A percentile compares a stretch with the other conserved stretches of the same genome.
phyloP scores from a whole-genome alignment of 2,113 vertebrate genomes.

The Campylomormyrus numenius region DNA sequence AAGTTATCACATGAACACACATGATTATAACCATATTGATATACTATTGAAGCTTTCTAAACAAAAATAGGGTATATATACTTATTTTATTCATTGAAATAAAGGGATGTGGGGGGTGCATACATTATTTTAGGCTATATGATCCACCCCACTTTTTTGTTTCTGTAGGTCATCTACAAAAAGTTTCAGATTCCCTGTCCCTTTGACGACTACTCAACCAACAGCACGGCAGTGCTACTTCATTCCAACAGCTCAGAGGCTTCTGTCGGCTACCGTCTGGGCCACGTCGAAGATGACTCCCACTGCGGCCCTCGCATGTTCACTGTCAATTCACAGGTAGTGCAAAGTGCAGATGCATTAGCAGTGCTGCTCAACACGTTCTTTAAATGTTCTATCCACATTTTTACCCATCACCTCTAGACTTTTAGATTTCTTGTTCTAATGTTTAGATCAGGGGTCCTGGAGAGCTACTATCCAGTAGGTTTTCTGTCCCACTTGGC shows the following conservation, averaged over 20 bases:
- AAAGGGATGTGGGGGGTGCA: background rate
- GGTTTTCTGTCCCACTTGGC: too few relatives aligned
- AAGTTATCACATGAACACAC: constrained; percentile 46
- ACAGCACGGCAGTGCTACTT: constrained; percentile 49
- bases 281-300: constrained; percentile 38
- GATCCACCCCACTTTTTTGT: too few relatives aligned
- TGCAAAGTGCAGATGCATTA: background rate
- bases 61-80: background rate
- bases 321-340: constrained; percentile 87
- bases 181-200: constrained; percentile 89
- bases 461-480: too few relatives aligned
- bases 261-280: constrained; percentile 48
- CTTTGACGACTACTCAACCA: constrained; percentile 57
- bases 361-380: background rate
- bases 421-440: background rate
- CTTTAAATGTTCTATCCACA: background rate
- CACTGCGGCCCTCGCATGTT: constrained; percentile 74
- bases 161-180: constrained; percentile 87
- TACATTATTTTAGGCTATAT: background rate
- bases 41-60: background rate
- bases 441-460: too few relatives aligned
- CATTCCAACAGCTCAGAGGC: constrained; percentile 28
- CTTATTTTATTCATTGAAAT: background rate
- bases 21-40: background rate
- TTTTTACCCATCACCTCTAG: background rate